Percentiles rank a stretch among this genome's conserved stretches.
Conservation (phyloP, 2,113 vertebrate species). For the Leucopternis melanops region DNA sequence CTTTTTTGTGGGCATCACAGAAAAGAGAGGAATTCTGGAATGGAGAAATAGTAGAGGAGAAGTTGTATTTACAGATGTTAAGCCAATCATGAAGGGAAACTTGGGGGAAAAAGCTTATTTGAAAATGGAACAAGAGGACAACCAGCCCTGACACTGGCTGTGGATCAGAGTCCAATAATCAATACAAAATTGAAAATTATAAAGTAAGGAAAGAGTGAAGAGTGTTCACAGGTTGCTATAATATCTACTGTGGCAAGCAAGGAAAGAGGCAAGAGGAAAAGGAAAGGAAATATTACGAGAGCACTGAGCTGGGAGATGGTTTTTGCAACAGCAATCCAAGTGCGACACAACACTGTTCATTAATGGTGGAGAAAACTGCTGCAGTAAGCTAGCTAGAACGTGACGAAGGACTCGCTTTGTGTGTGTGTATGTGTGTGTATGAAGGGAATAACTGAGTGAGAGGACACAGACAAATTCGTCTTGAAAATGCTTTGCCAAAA, state of each 20-base stretch:
- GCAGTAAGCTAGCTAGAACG: background rate
- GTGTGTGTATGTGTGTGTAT: no score
- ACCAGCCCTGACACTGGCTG: background rate
- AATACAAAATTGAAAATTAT: background rate
- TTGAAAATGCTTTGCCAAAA: background rate
- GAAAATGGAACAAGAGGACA: background rate
- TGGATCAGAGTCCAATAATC: background rate
- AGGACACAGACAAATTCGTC: background rate
- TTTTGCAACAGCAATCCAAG: background rate
- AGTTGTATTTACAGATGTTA: background rate
- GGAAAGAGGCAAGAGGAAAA: background rate
- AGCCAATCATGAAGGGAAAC: background rate
- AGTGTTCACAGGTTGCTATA: background rate
- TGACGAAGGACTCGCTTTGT: background rate
- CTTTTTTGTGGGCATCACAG: background rate
- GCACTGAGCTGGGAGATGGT: background rate
- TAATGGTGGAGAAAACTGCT: background rate
- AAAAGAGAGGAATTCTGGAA: background rate
- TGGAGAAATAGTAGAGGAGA: background rate
- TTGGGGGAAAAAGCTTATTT: background rate
- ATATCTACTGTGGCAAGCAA: background rate
- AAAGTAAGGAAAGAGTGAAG: background rate
- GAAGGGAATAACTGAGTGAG: background rate
- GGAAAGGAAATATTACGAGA: background rate
- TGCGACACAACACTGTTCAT: accelerated